These are phyloP conservation scores for Malurus elegans DNA, from an alignment of 2,113 vertebrate species.

Conservation along the genomic window DNA sequence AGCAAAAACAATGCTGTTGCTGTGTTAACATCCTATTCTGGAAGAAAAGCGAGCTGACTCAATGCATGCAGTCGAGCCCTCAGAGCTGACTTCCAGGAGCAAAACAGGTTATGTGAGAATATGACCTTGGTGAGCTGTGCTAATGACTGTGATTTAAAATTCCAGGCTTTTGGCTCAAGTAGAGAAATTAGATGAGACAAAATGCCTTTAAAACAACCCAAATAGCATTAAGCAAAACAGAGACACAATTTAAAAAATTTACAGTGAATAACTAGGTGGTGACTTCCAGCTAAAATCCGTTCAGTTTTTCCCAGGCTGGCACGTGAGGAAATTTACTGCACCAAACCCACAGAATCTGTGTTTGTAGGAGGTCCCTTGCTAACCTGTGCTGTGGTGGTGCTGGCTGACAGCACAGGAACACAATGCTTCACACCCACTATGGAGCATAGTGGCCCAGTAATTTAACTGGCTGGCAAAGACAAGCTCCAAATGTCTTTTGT, in stretches of 20 bases:
- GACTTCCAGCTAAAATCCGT: not conserved
- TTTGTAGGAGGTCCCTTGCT: not conserved
- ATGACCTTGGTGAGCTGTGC: not conserved
- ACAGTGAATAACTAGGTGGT: not conserved
- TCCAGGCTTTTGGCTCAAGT: not conserved
- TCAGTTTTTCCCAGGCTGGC: not conserved
- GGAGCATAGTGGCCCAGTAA: not conserved
- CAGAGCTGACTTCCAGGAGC: not conserved
- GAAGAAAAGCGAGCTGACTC: not conserved
- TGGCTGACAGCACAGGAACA: not conserved
- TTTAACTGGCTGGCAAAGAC: not conserved
- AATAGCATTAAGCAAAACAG: not conserved
- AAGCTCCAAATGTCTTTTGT: not conserved
- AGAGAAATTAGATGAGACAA: not conserved
- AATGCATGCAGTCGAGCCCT: not conserved
- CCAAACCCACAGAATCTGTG: not conserved
- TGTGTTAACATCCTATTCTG: not conserved
- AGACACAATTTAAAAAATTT: not conserved
- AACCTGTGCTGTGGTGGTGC: not conserved
- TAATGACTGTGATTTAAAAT: not conserved
- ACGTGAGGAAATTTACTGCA: not conserved
- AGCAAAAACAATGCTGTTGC: not conserved
- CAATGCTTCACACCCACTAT: rapidly evolving
- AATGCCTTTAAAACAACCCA: not conserved
- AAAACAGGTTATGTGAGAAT: conserved; percentile 33